These are phyloP conservation scores for Samia ricini DNA, from an alignment of 1,140 invertebrate species.

Conservation along the genomic window DNA sequence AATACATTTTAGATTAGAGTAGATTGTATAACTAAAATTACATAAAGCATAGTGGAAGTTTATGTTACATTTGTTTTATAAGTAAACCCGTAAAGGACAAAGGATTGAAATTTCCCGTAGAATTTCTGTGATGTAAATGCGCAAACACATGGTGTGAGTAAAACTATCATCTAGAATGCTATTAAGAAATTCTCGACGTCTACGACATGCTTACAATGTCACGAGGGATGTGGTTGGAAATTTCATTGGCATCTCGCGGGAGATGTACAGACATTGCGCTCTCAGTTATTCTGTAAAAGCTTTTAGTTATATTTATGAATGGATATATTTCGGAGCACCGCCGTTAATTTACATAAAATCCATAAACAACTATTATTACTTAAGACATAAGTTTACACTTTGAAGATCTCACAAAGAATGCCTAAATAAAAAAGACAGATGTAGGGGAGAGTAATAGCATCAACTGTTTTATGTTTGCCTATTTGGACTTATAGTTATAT, in stretches of 20 bases:
- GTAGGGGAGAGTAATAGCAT: too few species aligned
- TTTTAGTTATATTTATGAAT: neutral
- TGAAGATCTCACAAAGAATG: too few species aligned
- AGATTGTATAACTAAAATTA: neutral
- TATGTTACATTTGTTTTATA: neutral
- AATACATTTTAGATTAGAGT: too few species aligned
- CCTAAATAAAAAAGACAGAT: too few species aligned
- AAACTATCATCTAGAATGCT: constrained; percentile 30
- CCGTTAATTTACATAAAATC: too few species aligned
- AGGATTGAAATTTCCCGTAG: constrained; percentile 8
- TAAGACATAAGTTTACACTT: too few species aligned
- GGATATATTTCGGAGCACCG: too few species aligned
- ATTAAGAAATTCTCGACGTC: constrained; percentile 29
- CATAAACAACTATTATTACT: too few species aligned
- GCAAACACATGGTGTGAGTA: constrained; percentile 17
- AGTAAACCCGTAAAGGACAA: neutral
- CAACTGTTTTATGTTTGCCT: too few species aligned
- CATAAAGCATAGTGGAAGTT: neutral
- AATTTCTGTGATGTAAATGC: constrained; percentile 39
- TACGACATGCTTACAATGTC: neutral
- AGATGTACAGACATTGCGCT: neutral
- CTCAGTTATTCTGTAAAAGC: neutral
- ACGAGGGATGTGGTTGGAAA: neutral
- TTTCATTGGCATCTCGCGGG: neutral
- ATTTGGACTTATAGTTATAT: too few species aligned